These are phyloP conservation scores for Chrysotoxum bicinctum DNA, from an alignment of 2,888 invertebrate genomes.

Conservation along the genomic window DNA sequence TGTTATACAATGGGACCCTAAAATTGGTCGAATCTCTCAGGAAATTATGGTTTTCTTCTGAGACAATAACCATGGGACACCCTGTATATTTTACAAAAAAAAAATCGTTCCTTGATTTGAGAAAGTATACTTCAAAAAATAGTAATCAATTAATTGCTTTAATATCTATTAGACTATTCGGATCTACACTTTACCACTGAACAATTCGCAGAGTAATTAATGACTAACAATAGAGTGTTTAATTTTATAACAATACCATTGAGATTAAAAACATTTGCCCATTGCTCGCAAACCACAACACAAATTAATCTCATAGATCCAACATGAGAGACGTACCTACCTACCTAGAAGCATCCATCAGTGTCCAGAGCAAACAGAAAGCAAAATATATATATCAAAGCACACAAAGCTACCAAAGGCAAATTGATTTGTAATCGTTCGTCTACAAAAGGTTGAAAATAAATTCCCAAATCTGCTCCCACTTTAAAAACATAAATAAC, in stretches of 20 bases:
- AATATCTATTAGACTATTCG: neutral
- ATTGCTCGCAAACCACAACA: slow-evolving; percentile 35
- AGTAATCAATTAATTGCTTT: neutral
- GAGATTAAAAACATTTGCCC: neutral
- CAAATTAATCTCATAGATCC: slow-evolving; percentile 56
- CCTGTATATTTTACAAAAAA: too few species aligned
- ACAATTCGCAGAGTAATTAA: slow-evolving; percentile 53
- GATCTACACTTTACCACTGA: slow-evolving; percentile 24
- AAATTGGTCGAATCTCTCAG: too few species aligned
- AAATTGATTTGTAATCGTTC: slow-evolving; percentile 63
- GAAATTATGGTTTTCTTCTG: too few species aligned
- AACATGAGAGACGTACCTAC: neutral
- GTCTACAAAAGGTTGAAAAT: slow-evolving; percentile 43
- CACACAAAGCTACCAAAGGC: slow-evolving; percentile 11
- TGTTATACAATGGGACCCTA: too few species aligned
- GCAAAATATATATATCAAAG: neutral
- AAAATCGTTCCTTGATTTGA: too few species aligned
- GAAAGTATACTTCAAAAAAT: neutral
- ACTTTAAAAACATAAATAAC: too few species aligned
- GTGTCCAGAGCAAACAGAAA: neutral
- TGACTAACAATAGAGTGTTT: slow-evolving; percentile 41
- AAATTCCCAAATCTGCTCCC: slow-evolving; percentile 9
- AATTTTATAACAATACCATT: slow-evolving; percentile 44
- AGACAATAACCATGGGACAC: too few species aligned
- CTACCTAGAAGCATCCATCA: neutral